Evolutionary conservation across 2,888 invertebrate genomes (phyloP), one percentile per base, ranked within the genome.

Genomic region (Tinea trinotella): DNA sequence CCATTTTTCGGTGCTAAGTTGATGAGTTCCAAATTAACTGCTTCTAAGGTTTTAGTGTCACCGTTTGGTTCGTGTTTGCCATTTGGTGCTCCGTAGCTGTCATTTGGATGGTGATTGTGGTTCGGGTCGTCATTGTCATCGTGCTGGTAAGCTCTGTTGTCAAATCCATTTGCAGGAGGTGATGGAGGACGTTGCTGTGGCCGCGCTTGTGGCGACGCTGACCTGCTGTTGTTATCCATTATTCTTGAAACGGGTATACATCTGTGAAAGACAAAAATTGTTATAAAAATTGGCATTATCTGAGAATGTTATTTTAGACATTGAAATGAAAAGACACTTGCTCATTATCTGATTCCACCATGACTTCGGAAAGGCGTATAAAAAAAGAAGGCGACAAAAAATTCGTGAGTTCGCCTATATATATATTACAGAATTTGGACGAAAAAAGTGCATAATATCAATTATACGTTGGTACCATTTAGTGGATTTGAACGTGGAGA

Each of bases 1-100:
- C 89, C 89, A 61, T 89, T 89, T 60, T 88, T 79, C 50, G 87
- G 83, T 18, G 86, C 91, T 79, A 93, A 86, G 67, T 93, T 93
- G 58, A 93, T 92, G 64, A 94, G 85, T 71, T 94, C 94, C 64
- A 93, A 77, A 72, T 93, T 94, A 58, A 93, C 93, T 30, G 93
- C 93, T 85, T 93, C 93, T 19, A 75, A 60, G 1, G 81, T 76
- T 64, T 84, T 87, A 0, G 76, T 78, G 58, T 86, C 82, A 12
- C 79, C 81, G 56, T 84, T 82, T 1, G 73, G 76, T 57, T 81
- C 76, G 59, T 61, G 76, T 66, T 82, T 80, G 6, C 82, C 81
- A 59, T 83, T 83, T 50, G 76, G 74, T 76, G 44, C 82, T 74
- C 40, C 53, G 36, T 30, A 53, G 22, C 30, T 30, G n/a, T 70